phyloP scores from a whole-genome alignment of 2,888 invertebrate genomes.

The Tineola bisselliella region DNA sequence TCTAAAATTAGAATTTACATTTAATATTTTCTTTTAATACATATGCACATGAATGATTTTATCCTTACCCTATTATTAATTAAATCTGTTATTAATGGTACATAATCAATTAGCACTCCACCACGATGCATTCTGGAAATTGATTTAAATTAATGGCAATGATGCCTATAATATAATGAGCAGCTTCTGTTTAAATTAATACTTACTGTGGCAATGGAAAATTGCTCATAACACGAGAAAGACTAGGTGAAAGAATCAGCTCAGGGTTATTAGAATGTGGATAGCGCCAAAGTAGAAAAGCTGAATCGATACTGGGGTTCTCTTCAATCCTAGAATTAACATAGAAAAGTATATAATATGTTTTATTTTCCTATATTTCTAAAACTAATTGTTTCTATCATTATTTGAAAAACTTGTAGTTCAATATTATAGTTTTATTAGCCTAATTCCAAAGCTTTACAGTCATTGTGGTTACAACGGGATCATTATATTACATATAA shows the following conservation, averaged over 20 bases:
- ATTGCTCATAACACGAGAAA: conserved; percentile 53
- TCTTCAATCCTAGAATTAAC: conserved; percentile 37
- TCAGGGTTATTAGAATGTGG: conserved; percentile 63
- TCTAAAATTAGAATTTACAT: conserved; percentile 31
- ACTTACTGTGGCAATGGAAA: conserved; percentile 56
- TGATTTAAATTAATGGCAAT: not conserved
- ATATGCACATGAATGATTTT: too few relatives aligned
- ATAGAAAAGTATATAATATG: too few relatives aligned
- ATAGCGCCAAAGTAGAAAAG: conserved; percentile 66
- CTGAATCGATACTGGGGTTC: conserved; percentile 61
- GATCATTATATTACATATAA: too few relatives aligned
- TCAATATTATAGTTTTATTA: too few relatives aligned
- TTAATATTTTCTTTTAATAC: too few relatives aligned
- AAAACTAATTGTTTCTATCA: too few relatives aligned
- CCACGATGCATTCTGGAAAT: conserved; percentile 57
- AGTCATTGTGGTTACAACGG: too few relatives aligned
- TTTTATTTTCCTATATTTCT: not conserved
- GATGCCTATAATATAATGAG: not conserved
- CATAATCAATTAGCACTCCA: conserved; percentile 67
- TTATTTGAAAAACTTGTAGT: too few relatives aligned
- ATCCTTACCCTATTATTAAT: conserved; percentile 62
- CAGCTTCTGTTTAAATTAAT: conserved; percentile 3
- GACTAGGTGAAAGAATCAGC: conserved; percentile 53
- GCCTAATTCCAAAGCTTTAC: too few relatives aligned
- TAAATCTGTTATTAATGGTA: conserved; percentile 60